Evolutionary conservation across 2,113 vertebrate species (phyloP), one percentile per base, ranked within the genome.

Genomic region (Tauraco erythrolophus): DNA sequence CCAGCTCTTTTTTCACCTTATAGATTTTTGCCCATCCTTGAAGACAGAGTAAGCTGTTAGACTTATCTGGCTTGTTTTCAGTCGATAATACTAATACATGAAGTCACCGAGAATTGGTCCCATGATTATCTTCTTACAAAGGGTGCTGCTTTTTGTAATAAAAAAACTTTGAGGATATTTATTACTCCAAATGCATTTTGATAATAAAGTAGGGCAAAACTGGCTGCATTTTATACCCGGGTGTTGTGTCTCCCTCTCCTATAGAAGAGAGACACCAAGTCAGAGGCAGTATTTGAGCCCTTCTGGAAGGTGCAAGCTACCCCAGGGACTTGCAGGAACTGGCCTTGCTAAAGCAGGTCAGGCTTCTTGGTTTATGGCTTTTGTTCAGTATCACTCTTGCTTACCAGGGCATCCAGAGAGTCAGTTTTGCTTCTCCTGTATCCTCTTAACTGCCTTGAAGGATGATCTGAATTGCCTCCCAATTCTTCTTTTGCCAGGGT

Each of bases 401-500:
- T 91, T 70, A 33, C 46, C n/a, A n/a, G 37, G 64, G 5, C 37
- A 48, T 35, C 54, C 69, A 78, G 64, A 35, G 24, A 30, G 16
- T 5, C 18, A 7, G 8, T 58, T 54, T 4, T 95, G 68, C 72
- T 92, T 75, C 51, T 88, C 8, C 24, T 56, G 68, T 39, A 6
- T 39, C 51, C 54, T 28, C 50, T 69, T 61, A 28, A 4, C 14
- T 74, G 61, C 85, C 60, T 18, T 12, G 6, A 62, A 88, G 43
- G 21, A 5, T 48, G 66, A 56, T 70, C 13, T 74, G 41, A 74
- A 50, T 9, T 91, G 68, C 62, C 58, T 92, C 31, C n/a, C 3
- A 0, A 2, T 89, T 94, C 28, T 89, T 69, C 87, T 19, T 43
- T 79, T 79, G 11, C 28, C 98, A 99, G 99, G 97, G 95, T 27